Base-by-base conservation (phyloP, 1,140 invertebrate species). In the Brachionus paranguensis region DNA sequence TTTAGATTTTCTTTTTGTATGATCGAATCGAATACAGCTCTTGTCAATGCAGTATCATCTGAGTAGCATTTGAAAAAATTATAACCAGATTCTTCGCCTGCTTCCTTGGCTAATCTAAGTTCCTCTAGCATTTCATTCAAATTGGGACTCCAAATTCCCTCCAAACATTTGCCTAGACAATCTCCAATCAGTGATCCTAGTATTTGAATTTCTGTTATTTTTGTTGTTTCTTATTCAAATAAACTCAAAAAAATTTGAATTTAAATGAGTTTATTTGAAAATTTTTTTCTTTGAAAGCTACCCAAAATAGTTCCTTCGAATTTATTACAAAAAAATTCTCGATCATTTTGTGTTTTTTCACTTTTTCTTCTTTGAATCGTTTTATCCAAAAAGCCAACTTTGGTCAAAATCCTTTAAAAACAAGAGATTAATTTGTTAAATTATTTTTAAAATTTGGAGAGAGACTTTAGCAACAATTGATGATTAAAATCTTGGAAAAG, bases 1-100 rank as follows among this genome's bases (percentile, higher is more conserved):
- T 88, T 83, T 12, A 90, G 87, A 3, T 85, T 89, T 85, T 91
- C 91, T 78, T 92, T 91, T 65, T 92, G 90, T 27, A 93, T 89
- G 29, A 94, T 87, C 55, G 92, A 93, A 85, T 91, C 87, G 4
- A 92, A 92, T 53, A 94, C 88, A 60, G 90, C 90, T 86, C 91
- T 91, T 14, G 92, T 92, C 93, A 95, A 94, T 24, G 92, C 93
- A 14, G 93, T 93, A 87, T 94, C 94, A 91, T 94, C 93, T 41
- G 93, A 64, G 53, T 81, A 81, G 24, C 24, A 43, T 60, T 68
- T 60, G 11, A 68, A 53, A 64, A 47, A 20, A 14, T 81, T 55
- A 3, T 10, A 29, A 37, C 60, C 53, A 60, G 14, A 37, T 6
- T 81, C 37, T 7, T 81, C 53, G 14, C 8, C 33, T 14, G 41